Base-by-base conservation (phyloP, 2,113 vertebrate genomes). In the Meleagris gallopavo region DNA sequence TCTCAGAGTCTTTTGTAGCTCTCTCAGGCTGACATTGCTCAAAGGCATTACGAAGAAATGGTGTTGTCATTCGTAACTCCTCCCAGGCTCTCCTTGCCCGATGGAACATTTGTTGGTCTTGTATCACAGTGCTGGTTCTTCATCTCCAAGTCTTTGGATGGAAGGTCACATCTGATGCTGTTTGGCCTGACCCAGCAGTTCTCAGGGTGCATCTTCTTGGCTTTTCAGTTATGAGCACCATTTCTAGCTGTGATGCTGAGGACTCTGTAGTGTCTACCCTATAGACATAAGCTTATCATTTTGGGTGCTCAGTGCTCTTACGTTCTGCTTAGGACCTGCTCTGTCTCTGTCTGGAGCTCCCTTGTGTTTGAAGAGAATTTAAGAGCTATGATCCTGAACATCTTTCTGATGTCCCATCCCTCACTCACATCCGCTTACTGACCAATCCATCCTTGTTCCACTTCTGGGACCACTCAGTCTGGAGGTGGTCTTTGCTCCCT, bases 1-100 rank as follows among this genome's bases (percentile, higher is more conserved):
- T 70, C 48, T 54, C 66, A 21, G 64, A 74, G 19, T 29, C 2
- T 0, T 48, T 48, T 24, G 41, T 0, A 0, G 11, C 45, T 65
- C 88, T 65, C 66, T 65, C 78, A 64, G 55, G 36, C n/a, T 80
- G 64, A 24, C 40, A 4, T 14, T 83, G 78, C 46, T 79, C 66
- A 52, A 7, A 40, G 61, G 18, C 62, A 19, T 83, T 9, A 34
- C 41, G 30, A 52, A 48, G 50, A 36, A 40, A 36, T 3, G 20
- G 38, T 54, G 22, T 45, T 46, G 50, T 32, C 65, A 4, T 70
- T 74, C 0, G 2, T 41, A 32, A 22, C 21, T 90, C 80, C 65
- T 88, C 60, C 55, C 38, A 3, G 5, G n/a, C 30, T n/a, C 65
- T 83, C 69, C 74, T 55, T 1, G 2, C 41, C 41, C 15, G 41